These are phyloP conservation scores for Chrysodeixis includens DNA, from an alignment of 2,888 invertebrate genomes.

Conservation along the genomic window DNA sequence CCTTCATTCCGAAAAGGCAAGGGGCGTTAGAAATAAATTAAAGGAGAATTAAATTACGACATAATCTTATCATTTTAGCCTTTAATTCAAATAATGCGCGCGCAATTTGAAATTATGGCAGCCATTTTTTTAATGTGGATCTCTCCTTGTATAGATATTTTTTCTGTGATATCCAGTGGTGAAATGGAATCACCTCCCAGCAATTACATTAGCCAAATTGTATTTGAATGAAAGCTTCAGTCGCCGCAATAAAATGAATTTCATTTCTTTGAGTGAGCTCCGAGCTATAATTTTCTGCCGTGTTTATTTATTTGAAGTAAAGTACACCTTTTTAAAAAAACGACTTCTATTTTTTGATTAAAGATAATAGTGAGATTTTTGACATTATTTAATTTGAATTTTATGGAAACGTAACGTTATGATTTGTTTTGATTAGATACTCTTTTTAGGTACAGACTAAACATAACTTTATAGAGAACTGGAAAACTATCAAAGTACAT, in stretches of 20 bases:
- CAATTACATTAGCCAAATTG: constrained; percentile 84
- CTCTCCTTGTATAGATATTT: constrained; percentile 46
- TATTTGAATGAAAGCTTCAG: constrained; percentile 76
- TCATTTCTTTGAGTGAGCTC: constrained; percentile 78
- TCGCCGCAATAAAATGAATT: constrained; percentile 80
- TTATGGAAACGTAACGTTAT: background rate
- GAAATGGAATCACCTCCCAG: constrained; percentile 73
- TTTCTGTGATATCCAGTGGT: constrained; percentile 50
- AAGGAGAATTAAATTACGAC: constrained; percentile 48
- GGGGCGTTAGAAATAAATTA: constrained; percentile 43
- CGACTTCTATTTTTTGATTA: constrained; percentile 41
- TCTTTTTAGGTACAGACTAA: background rate
- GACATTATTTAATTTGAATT: constrained; percentile 23
- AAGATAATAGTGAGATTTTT: constrained; percentile 40
- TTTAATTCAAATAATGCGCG: constrained; percentile 55
- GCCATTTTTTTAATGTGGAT: constrained; percentile 45
- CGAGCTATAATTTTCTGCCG: constrained; percentile 63
- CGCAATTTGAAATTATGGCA: constrained; percentile 47
- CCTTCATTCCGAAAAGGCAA: constrained; percentile 27
- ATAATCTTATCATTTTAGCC: constrained; percentile 56
- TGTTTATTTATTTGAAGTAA: constrained; percentile 67
- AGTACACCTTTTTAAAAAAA: constrained; percentile 53
- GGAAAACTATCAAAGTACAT: too few species aligned
- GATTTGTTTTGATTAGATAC: background rate
- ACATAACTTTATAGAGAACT: too few species aligned